Evolutionary conservation across 2,888 invertebrate genomes (phyloP).

Genomic region (Marronus borbonicus): DNA sequence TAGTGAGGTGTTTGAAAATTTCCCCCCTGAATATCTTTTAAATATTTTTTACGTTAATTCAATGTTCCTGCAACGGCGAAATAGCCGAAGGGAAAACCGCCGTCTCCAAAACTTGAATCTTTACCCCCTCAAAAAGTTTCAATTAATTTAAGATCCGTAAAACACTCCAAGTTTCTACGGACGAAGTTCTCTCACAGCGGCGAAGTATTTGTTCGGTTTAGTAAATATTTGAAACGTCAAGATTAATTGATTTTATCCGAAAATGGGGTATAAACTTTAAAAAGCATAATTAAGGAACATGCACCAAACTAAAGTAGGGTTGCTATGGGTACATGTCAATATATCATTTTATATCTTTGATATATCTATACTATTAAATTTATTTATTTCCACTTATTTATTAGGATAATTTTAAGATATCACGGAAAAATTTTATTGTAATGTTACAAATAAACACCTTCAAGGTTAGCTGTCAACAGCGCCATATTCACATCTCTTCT

Average conservation of each 20-base stretch:
- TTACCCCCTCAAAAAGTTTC: constrained; percentile 18
- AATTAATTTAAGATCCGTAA: constrained; percentile 25
- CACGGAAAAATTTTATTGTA: too few relatives aligned
- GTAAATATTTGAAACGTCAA: constrained; percentile 25
- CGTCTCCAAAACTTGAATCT: not conserved
- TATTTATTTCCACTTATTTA: too few relatives aligned
- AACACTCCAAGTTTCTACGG: constrained; percentile 5
- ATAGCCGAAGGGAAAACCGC: constrained; percentile 8
- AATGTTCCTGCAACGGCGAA: not conserved
- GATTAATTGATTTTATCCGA: constrained; percentile 30
- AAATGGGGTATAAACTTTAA: not conserved
- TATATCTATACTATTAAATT: too few relatives aligned
- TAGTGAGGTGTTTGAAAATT: not conserved
- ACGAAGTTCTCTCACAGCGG: not conserved
- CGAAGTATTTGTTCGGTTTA: constrained; percentile 25
- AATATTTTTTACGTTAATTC: constrained; percentile 5
- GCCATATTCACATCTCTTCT: too few relatives aligned
- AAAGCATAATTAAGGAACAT: not conserved
- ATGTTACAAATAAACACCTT: too few relatives aligned
- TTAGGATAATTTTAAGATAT: too few relatives aligned
- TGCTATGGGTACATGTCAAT: not conserved
- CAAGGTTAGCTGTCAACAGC: too few relatives aligned
- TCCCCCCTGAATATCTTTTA: not conserved
- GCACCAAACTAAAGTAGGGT: not conserved
- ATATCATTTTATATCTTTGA: not conserved